phyloP scores from a whole-genome alignment of 1,140 invertebrate genomes.

The Megathymus violae region DNA sequence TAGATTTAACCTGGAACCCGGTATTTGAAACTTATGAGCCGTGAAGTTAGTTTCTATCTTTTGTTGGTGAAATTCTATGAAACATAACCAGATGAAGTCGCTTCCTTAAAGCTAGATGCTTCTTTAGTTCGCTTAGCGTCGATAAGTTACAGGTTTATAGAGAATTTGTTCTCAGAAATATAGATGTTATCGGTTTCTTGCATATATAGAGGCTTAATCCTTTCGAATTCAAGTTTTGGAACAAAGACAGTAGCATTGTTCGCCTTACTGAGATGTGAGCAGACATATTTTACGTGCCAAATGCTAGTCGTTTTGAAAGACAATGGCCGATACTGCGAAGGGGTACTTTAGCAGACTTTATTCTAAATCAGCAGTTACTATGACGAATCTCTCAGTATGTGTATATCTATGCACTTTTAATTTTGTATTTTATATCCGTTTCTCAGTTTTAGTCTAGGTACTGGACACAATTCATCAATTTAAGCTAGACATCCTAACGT shows the following conservation, averaged over 20 bases:
- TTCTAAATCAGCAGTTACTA: neutral
- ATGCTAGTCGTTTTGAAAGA: conserved; percentile 43
- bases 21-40: conserved; percentile 16
- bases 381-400: no score
- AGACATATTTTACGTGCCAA: conserved; percentile 60
- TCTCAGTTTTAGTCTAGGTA: no score
- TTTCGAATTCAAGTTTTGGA: conserved; percentile 63
- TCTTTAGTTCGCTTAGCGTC: neutral
- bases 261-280: conserved; percentile 57
- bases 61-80: neutral
- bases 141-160: conserved; percentile 40
- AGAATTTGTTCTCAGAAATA: conserved; percentile 40
- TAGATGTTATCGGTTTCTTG: conserved; percentile 56
- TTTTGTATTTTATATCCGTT: no score
- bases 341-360: conserved; percentile 12
- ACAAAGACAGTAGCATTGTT: conserved; percentile 67
- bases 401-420: no score
- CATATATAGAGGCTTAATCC: conserved; percentile 50
- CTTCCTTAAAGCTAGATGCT: neutral
- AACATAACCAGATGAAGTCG: no score
- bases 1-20: conserved; percentile 13
- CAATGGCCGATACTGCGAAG: conserved; percentile 26
- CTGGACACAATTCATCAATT: no score
- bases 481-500: no score
- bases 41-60: conserved; percentile 7